phyloP scores from a whole-genome alignment of 2,113 vertebrate genomes.

The Trematomus loennbergii region DNA sequence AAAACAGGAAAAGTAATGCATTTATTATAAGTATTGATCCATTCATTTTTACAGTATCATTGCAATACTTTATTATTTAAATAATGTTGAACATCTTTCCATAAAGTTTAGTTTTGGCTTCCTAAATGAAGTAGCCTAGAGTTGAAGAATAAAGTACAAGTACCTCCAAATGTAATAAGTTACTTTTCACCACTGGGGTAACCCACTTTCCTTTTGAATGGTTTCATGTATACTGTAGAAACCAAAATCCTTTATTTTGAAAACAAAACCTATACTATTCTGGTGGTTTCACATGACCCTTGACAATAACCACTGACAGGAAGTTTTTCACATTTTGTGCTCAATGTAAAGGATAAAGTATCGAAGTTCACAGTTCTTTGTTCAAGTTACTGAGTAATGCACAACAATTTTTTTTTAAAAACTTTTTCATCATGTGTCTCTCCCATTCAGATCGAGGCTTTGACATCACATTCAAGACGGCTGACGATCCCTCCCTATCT shows the following conservation, averaged over 20 bases:
- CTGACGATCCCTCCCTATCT: slow-evolving; percentile 92
- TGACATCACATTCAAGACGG: slow-evolving; percentile 93
- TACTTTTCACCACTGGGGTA: neutral
- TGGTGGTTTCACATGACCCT: neutral
- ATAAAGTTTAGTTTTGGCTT: too few relatives aligned
- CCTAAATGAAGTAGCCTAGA: too few relatives aligned
- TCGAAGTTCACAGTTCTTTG: neutral
- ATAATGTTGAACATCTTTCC: too few relatives aligned
- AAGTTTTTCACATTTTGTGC: neutral
- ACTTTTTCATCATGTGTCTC: neutral
- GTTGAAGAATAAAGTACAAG: too few relatives aligned
- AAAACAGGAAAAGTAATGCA: too few relatives aligned
- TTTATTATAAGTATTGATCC: too few relatives aligned
- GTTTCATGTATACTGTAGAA: too few relatives aligned
- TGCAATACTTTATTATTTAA: too few relatives aligned
- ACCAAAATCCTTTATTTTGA: too few relatives aligned
- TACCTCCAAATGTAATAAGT: too few relatives aligned
- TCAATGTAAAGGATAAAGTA: neutral
- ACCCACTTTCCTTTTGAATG: neutral
- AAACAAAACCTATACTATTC: too few relatives aligned
- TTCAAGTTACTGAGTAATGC: neutral
- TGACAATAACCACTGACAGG: neutral
- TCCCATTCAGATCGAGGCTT: slow-evolving; percentile 90
- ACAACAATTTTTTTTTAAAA: neutral
- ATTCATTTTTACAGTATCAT: too few relatives aligned